These are phyloP conservation scores for Cetoscarus ocellatus DNA, from an alignment of 2,797 vertebrate genomes.

Conservation along the genomic window DNA sequence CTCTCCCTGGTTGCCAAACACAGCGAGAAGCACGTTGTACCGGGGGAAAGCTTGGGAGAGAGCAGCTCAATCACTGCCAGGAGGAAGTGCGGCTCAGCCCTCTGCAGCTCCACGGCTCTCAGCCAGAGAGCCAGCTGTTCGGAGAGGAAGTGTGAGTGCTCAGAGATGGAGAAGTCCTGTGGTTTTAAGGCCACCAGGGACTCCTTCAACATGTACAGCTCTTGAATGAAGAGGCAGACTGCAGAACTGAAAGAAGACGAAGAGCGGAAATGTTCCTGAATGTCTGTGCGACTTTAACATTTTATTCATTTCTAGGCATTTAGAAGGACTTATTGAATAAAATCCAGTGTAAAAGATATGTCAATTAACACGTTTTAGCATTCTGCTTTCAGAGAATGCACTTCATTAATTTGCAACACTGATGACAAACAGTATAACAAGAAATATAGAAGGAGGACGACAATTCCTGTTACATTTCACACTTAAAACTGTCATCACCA, in stretches of 20 bases:
- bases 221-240: conserved; percentile 26
- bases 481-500: conserved; percentile 19
- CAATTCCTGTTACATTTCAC: conserved; percentile 7
- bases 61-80: conserved; percentile 59
- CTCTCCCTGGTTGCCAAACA: conserved; percentile 67
- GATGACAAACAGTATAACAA: neutral
- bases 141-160: conserved; percentile 49
- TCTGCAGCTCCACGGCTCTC: conserved; percentile 61
- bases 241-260: neutral
- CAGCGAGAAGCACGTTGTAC: conserved; percentile 50
- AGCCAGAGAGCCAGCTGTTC: conserved; percentile 74
- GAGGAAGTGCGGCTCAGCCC: conserved; percentile 60
- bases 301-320: neutral
- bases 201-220: conserved; percentile 33
- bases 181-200: conserved; percentile 42
- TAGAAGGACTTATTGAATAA: neutral
- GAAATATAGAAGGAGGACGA: neutral
- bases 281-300: neutral
- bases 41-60: conserved; percentile 45
- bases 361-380: neutral
- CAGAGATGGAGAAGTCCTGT: conserved; percentile 32
- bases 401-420: no score
- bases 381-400: no score
- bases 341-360: neutral
- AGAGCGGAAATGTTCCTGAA: neutral